Base-by-base conservation (phyloP, 2,888 invertebrate genomes). In the Drosophila basisetae region DNA sequence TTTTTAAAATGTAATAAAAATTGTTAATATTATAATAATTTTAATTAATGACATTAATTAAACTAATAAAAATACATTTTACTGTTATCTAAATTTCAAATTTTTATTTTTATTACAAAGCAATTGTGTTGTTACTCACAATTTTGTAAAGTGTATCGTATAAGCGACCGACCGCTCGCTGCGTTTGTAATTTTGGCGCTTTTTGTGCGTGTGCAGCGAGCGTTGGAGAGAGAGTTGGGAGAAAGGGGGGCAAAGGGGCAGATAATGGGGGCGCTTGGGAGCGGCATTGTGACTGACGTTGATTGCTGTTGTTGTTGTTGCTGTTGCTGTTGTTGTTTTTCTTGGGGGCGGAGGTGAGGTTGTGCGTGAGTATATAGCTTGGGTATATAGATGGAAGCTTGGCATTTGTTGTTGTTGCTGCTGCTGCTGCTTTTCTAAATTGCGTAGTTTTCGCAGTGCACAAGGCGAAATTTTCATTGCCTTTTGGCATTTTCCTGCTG, bases 151-250 rank as follows among this genome's bases (percentile, higher is more conserved):
- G 58, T 58, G 58, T 11, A 43, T 22, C 10, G 58, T 22, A 58
- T 16, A 30, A 25, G 22, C 59, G 39, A 65, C 58, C 81, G 89
- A 84, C 84, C 86, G 75, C 82, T 84, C 63, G 89, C 90, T 89
- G 89, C 91, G 91, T 90, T 88, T 84, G 88, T 85, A 88, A 89
- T 86, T 91, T 81, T 84, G 84, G 81, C 84, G 89, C 89, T 88
- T 89, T 79, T 82, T 89, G 88, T 84, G 82, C 83, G 89, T 84
- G 84, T 90, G 87, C 82, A 80, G 84, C 80, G 68, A 77, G 33
- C 65, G 62, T 56, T 41, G 52, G 30, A 37, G 55, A 25, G 18
- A 37, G 13, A 49, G 55, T 16, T 18, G 39, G 16, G 37, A n/a
- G 30, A 33, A 35, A 47, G 35, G 28, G n/a, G 5, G 31, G 55